phyloP scores from a whole-genome alignment of 2,113 vertebrate genomes.

The Lutjanus erythropterus region DNA sequence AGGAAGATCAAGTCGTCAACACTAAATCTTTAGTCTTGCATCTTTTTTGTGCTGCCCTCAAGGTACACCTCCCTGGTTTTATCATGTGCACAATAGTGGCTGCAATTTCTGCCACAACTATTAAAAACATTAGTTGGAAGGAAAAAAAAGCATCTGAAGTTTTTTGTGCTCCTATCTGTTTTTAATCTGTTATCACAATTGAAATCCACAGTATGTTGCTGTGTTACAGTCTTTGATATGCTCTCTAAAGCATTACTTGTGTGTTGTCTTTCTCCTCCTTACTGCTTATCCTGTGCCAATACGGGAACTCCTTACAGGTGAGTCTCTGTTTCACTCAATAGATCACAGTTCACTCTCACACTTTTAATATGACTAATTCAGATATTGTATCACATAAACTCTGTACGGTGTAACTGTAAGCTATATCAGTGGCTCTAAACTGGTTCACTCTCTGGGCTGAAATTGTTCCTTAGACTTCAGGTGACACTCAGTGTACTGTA shows the following conservation, averaged over 20 bases:
- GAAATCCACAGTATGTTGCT: background rate
- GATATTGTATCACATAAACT: background rate
- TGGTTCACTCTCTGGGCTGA: background rate
- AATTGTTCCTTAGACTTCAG: background rate
- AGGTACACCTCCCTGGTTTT: no score
- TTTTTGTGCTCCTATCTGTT: no score
- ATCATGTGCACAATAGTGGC: no score
- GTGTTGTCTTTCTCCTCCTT: slow-evolving; percentile 26
- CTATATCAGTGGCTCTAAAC: slow-evolving; percentile 4
- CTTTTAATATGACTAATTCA: background rate
- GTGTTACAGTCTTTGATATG: background rate
- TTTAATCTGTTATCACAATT: background rate
- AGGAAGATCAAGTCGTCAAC: background rate
- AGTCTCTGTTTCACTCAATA: slow-evolving; percentile 29
- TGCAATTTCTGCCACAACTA: no score
- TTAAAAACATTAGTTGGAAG: background rate
- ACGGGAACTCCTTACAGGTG: slow-evolving; percentile 53
- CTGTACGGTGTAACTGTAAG: background rate
- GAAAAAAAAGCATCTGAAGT: background rate
- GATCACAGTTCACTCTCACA: background rate
- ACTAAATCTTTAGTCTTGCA: background rate
- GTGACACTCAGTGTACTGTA: no score
- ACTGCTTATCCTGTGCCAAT: background rate
- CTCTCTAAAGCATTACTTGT: background rate
- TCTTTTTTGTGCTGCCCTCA: background rate